phyloP scores from a whole-genome alignment of 37 sponge, comb jelly and placozoan genomes.

The Cladorhizidae sp. region DNA sequence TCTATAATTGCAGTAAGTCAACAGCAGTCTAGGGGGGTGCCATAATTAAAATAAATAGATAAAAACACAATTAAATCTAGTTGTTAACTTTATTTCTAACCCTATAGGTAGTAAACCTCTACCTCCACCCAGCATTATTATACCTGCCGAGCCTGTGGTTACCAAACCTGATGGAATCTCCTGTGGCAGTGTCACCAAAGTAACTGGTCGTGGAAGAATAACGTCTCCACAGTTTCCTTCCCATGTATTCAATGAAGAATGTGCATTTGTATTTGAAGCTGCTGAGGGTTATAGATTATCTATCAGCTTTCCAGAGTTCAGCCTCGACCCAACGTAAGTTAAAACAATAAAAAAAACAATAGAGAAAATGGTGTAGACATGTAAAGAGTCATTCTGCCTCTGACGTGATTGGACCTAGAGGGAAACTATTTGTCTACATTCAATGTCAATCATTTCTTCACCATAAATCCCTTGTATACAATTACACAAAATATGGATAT shows the following conservation, averaged over 20 bases:
- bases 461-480: no score
- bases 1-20: constrained; percentile 75
- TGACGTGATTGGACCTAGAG: no score
- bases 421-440: no score
- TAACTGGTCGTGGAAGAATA: background rate
- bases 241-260: constrained; percentile 20
- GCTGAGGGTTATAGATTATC: constrained; percentile 38
- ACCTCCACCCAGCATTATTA: background rate
- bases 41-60: no score
- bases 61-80: no score
- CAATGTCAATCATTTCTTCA: no score
- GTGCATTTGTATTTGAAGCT: constrained; percentile 38
- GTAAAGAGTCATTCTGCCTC: no score
- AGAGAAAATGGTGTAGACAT: no score
- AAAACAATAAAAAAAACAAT: no score
- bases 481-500: no score
- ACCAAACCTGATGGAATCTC: constrained; percentile 21
- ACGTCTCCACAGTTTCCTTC: constrained; percentile 39
- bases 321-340: constrained; percentile 8
- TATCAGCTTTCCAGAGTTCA: background rate
- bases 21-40: no score
- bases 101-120: background rate
- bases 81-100: no score
- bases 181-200: constrained; percentile 30
- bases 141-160: background rate